These are phyloP conservation scores for Polypedilum vanderplanki DNA, from an alignment of 1,140 invertebrate genomes.

Conservation along the genomic window DNA sequence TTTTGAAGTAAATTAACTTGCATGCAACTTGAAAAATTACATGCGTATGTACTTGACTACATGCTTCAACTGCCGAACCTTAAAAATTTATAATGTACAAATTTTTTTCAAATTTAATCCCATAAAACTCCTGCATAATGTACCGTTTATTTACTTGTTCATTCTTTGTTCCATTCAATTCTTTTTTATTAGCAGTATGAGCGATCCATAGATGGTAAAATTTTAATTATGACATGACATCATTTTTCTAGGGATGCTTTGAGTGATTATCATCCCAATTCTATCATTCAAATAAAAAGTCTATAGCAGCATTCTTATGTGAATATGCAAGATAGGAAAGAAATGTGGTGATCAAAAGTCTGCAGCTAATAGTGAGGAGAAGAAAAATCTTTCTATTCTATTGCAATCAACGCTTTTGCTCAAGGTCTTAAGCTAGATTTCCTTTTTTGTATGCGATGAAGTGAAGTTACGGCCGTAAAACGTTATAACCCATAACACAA, in stretches of 20 bases:
- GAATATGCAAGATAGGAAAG: background rate
- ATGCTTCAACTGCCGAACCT: too few species aligned
- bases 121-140: too few species aligned
- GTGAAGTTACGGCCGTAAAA: background rate
- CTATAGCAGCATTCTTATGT: background rate
- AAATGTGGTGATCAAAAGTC: background rate
- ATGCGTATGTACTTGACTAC: too few species aligned
- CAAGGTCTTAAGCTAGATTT: conserved; percentile 6
- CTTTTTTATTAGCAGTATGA: background rate
- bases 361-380: background rate
- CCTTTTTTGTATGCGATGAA: background rate
- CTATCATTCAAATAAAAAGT: background rate
- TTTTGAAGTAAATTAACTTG: too few species aligned
- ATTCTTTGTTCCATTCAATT: background rate
- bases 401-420: background rate
- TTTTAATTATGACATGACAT: conserved; percentile 9
- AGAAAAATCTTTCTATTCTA: background rate
- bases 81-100: too few species aligned
- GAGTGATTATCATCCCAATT: conserved; percentile 1
- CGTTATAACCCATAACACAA: conserved; percentile 5
- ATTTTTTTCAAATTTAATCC: too few species aligned
- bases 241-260: background rate
- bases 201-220: background rate
- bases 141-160: too few species aligned
- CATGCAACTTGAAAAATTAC: too few species aligned